These are phyloP conservation scores for Tyto alba DNA, from an alignment of 2,113 vertebrate species.

Conservation along the genomic window DNA sequence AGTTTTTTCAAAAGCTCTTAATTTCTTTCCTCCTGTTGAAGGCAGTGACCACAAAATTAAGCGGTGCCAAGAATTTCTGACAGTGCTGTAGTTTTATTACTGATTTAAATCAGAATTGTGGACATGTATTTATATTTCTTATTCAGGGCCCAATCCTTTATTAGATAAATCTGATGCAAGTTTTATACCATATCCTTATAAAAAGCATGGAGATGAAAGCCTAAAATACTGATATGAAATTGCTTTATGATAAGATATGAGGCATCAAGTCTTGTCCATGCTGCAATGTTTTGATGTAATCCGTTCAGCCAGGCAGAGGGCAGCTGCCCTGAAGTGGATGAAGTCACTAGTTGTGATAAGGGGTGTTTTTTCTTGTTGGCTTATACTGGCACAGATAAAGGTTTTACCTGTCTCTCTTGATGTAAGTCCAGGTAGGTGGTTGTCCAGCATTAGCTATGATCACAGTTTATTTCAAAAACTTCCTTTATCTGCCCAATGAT, in stretches of 20 bases:
- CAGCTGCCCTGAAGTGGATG: not conserved
- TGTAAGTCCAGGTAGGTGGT: not conserved
- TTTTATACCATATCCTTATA: not conserved
- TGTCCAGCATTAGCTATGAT: not conserved
- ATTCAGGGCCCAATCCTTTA: not conserved
- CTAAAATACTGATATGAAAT: not conserved
- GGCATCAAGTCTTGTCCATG: not conserved
- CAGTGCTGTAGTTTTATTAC: not conserved
- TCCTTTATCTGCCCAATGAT: not conserved
- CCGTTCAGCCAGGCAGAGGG: not conserved
- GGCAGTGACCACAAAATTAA: not conserved
- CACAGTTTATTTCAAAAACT: not conserved
- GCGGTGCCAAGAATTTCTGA: not conserved
- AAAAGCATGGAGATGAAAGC: not conserved
- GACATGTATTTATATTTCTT: not conserved
- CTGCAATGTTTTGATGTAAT: not conserved
- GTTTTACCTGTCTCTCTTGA: not conserved
- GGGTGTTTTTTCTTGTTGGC: not conserved
- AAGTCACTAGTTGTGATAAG: not conserved
- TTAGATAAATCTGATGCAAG: not conserved
- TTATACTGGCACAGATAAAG: not conserved
- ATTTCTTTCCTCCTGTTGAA: not conserved
- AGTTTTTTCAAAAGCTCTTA: not conserved
- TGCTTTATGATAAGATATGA: not conserved
- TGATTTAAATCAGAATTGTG: not conserved